phyloP scores from a whole-genome alignment of 2,797 vertebrate species.

The Sparus aurata region DNA sequence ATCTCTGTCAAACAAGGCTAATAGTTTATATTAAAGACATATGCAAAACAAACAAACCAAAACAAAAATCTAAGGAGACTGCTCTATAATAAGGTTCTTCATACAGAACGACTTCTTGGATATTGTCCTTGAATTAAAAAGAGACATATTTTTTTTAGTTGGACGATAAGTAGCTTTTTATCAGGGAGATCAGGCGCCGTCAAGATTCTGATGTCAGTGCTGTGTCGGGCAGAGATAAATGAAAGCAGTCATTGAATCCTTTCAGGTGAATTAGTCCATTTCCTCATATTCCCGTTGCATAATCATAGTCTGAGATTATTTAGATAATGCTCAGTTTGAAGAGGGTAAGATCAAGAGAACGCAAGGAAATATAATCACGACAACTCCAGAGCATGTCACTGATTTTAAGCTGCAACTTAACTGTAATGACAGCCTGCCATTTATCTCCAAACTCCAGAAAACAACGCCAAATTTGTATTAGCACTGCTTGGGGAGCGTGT shows the following conservation, averaged over 20 bases:
- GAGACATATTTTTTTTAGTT: not conserved
- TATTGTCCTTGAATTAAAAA: slow-evolving; percentile 9
- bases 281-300: not conserved
- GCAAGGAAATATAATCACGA: slow-evolving; percentile 24
- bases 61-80: slow-evolving; percentile 3
- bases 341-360: slow-evolving; percentile 9
- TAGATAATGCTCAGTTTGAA: not conserved
- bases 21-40: not conserved
- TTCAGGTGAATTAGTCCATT: not conserved
- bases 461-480: not conserved
- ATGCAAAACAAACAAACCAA: not conserved
- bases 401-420: slow-evolving; percentile 8
- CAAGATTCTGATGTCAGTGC: not conserved
- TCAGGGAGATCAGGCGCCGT: not conserved
- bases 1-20: not conserved
- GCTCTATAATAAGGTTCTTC: not conserved
- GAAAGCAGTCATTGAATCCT: not conserved
- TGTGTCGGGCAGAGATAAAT: not conserved
- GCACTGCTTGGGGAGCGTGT: not conserved
- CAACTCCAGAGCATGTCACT: not conserved
- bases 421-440: not conserved
- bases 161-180: not conserved
- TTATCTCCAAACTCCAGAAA: not conserved
- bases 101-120: slow-evolving; percentile 4
- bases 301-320: not conserved